These are phyloP conservation scores for Morpho helenor DNA, from an alignment of 2,888 invertebrate species.

Conservation along the genomic window DNA sequence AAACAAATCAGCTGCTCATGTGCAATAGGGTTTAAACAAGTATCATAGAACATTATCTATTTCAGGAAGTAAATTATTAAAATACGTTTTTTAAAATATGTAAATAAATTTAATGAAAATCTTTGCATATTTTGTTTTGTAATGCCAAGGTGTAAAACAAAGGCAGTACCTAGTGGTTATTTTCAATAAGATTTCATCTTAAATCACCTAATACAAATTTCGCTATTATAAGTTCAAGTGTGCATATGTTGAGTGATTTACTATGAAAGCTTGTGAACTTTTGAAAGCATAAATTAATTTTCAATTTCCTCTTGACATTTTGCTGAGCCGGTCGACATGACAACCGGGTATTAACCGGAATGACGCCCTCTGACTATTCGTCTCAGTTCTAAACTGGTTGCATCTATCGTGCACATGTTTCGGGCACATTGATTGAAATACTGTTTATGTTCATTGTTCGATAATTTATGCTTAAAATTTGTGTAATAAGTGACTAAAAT, in stretches of 20 bases:
- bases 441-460: conserved; percentile 8
- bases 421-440: conserved; percentile 33
- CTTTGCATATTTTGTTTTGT: no score
- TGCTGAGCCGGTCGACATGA: conserved; percentile 71
- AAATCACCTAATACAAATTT: neutral
- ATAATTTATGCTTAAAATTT: no score
- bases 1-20: no score
- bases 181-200: no score
- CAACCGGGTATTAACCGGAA: conserved; percentile 68
- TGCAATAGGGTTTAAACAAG: no score
- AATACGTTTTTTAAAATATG: no score
- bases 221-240: neutral
- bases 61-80: no score
- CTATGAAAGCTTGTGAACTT: conserved; percentile 57
- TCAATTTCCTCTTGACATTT: conserved; percentile 78
- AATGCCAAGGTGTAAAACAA: no score
- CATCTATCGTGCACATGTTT: conserved; percentile 5
- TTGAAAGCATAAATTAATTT: conserved; percentile 75
- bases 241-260: conserved; percentile 44
- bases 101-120: no score
- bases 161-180: no score
- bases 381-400: conserved; percentile 17
- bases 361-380: conserved; percentile 57
- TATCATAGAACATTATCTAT: no score
- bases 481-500: no score